Percentiles rank a stretch among this genome's conserved stretches.
Evolutionary conservation across 1,140 invertebrate genomes (phyloP).

Genomic region (Saxidomus purpurata): DNA sequence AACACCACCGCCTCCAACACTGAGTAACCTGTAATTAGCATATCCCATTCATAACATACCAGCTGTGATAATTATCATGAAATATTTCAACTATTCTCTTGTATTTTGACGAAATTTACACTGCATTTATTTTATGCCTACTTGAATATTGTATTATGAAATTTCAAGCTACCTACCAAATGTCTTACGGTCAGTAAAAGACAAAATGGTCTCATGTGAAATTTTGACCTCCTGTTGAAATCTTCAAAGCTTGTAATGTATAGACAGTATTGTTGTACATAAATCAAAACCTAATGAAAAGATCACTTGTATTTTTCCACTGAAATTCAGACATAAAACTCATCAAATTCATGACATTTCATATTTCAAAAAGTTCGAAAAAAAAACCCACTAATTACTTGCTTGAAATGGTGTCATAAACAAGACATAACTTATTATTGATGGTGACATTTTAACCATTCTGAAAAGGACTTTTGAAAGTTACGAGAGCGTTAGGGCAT

Average conservation of each 20-base stretch:
- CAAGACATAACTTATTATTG: too few relatives aligned
- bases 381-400: too few relatives aligned
- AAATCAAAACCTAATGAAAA: conserved; percentile 1
- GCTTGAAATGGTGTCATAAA: not conserved
- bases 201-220: too few relatives aligned
- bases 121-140: not conserved
- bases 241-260: too few relatives aligned
- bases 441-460: too few relatives aligned
- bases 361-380: too few relatives aligned
- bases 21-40: not conserved
- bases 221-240: too few relatives aligned
- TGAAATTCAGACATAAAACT: not conserved
- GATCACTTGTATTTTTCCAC: not conserved
- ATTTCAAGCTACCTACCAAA: not conserved
- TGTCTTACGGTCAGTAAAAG: too few relatives aligned
- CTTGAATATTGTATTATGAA: not conserved
- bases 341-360: too few relatives aligned
- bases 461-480: too few relatives aligned
- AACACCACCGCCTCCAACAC: too few relatives aligned
- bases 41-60: not conserved
- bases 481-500: too few relatives aligned
- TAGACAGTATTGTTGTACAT: not conserved
- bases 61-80: not conserved
- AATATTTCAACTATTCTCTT: not conserved
- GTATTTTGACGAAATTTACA: not conserved